A percentile compares a stretch with the other conserved stretches of the same genome.
Evolutionary conservation across 2,888 invertebrate species (phyloP).

Genomic region (Drosophila pseudotalamancana): DNA sequence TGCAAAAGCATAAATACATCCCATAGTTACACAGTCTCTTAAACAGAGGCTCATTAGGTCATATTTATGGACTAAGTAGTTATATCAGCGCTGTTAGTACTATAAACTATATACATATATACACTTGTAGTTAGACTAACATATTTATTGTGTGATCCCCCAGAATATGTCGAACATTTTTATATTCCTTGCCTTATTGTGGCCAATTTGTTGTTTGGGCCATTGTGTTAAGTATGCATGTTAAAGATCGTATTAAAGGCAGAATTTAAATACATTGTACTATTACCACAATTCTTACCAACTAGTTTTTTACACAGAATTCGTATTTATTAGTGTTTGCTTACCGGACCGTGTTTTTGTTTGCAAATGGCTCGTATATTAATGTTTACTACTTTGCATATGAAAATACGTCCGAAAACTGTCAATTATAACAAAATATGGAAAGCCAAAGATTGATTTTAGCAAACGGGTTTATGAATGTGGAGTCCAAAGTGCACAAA

Average conservation of each 20-base stretch:
- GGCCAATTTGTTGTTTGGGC: background rate
- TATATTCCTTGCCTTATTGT: slow-evolving; percentile 10
- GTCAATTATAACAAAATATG: too few species aligned
- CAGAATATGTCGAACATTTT: slow-evolving; percentile 27
- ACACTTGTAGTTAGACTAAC: slow-evolving; percentile 7
- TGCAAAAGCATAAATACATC: slow-evolving; percentile 44
- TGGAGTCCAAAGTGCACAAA: too few species aligned
- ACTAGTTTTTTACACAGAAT: too few species aligned
- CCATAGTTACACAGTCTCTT: slow-evolving; percentile 1
- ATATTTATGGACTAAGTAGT: slow-evolving; percentile 29
- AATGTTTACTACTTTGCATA: too few species aligned
- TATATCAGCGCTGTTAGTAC: slow-evolving; percentile 18
- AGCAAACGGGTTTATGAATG: too few species aligned
- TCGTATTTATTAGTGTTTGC: too few species aligned
- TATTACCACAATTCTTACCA: background rate
- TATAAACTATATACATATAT: background rate
- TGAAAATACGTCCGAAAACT: too few species aligned
- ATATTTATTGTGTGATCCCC: slow-evolving; percentile 17
- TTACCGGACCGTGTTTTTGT: too few species aligned
- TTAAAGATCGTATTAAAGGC: slow-evolving; percentile 28
- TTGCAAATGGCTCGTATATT: too few species aligned
- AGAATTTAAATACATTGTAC: background rate
- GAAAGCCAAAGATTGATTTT: too few species aligned
- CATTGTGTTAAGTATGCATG: slow-evolving; percentile 10
- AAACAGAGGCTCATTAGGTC: slow-evolving; percentile 6